Conservation (phyloP, 2,113 vertebrate species). For the Oryzias woworae region DNA sequence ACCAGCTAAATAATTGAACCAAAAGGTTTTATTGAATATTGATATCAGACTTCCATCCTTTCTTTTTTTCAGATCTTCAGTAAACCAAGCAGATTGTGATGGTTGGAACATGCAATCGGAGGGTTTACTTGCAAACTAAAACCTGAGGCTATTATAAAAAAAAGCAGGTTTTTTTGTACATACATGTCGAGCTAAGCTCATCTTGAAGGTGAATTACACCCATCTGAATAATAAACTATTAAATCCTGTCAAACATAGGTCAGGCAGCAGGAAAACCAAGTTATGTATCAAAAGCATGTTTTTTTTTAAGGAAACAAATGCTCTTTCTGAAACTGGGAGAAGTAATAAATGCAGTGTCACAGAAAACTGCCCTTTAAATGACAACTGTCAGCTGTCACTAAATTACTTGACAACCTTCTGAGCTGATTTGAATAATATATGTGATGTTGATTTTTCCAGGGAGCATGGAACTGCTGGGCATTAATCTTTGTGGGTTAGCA, state of each 20-base stretch:
- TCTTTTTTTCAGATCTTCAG: slow-evolving; percentile 6
- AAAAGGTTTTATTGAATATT: slow-evolving; percentile 17
- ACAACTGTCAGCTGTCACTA: neutral
- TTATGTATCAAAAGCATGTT: neutral
- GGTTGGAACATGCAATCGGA: neutral
- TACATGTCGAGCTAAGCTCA: slow-evolving; percentile 1
- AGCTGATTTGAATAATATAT: neutral
- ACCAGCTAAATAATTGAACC: slow-evolving; percentile 32
- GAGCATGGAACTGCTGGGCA: neutral
- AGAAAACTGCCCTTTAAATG: neutral
- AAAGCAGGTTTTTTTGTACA: neutral
- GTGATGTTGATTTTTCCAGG: neutral
- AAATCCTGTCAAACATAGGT: neutral
- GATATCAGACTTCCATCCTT: slow-evolving; percentile 23
- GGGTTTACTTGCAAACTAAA: slow-evolving; percentile 1
- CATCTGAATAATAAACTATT: slow-evolving; percentile 16
- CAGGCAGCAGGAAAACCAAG: slow-evolving; percentile 1
- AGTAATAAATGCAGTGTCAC: neutral
- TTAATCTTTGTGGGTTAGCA: too few relatives aligned
- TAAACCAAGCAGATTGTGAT: neutral
- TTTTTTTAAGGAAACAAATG: neutral
- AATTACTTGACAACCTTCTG: slow-evolving; percentile 1
- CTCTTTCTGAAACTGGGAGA: neutral
- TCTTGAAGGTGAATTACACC: neutral
- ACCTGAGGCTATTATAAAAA: slow-evolving; percentile 2